Base-by-base conservation (phyloP, 2,888 invertebrate species). In the Lasius platythorax region DNA sequence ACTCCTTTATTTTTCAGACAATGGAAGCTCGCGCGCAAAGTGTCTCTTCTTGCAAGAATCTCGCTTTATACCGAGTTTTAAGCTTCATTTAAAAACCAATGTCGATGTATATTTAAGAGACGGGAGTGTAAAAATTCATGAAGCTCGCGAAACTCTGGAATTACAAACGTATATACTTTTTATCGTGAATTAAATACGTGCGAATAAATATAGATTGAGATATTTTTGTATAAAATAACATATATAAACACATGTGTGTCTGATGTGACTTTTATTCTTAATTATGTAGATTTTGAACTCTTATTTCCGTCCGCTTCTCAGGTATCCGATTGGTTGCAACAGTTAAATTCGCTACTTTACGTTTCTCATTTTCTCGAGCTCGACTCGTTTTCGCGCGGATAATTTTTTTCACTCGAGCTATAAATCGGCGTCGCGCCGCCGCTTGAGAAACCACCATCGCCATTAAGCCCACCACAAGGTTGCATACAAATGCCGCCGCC, bases 1-100 rank as follows among this genome's bases (percentile, higher is more conserved):
- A 40, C 67, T 78, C 30, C 6, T 61, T 79, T 79, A 79, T 79
- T 72, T 79, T 46, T 72, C 58, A 30, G 61, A 79, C 79, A 79
- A 79, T 72, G 15, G 79, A 73, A 79, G 46, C 37, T 70, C 23
- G 73, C 79, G 61, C 73, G 46, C 43, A 58, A 43, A 58, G 23
- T 72, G 43, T 79, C 73, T 11, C n/a, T 33, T 43, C 70, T 40
- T n/a, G 37, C 6, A 28, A 68, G 70, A 74, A 53, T 28, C 40
- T 28, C n/a, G 28, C 40, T 40, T 78, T 78, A 28, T 76, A 37
- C 18, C 28, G 50, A 28, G 8, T 67, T n/a, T 8, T 50, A 33
- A 76, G 37, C 37, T 75, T 75, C 18, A 66, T 66, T 46, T 74
- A 74, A 63, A 50, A 76, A 66, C 23, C 46, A 76, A 28, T 37